phyloP scores from a whole-genome alignment of 2,797 vertebrate species.

The Microhierax caerulescens region DNA sequence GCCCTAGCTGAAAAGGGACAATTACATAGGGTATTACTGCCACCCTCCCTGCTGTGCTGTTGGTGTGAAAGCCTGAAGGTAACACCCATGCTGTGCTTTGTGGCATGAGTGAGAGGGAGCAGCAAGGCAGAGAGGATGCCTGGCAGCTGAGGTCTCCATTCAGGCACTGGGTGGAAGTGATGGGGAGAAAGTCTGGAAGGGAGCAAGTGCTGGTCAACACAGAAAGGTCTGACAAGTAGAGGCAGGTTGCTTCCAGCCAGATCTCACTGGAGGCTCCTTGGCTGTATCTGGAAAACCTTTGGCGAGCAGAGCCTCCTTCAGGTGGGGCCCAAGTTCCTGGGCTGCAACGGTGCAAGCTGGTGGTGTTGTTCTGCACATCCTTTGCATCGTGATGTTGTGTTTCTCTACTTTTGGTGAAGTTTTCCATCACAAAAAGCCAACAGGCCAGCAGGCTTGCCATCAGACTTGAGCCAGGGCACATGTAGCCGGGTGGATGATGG shows the following conservation, averaged over 20 bases:
- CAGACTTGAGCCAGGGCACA: not conserved
- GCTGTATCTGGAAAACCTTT: not conserved
- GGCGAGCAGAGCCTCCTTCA: not conserved
- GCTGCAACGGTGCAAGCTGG: not conserved
- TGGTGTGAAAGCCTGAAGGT: not conserved
- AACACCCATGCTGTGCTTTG: not conserved
- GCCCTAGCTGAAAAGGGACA: not conserved
- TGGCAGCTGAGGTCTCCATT: not conserved
- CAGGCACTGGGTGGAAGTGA: not conserved
- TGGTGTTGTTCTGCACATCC: not conserved
- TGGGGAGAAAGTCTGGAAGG: not conserved
- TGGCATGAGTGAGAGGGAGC: not conserved
- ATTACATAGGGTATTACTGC: fast-evolving
- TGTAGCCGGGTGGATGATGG: not conserved
- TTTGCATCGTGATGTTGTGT: fast-evolving
- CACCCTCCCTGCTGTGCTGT: not conserved
- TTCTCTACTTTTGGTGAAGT: not conserved
- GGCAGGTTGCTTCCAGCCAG: not conserved
- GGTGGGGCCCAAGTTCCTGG: too few species aligned
- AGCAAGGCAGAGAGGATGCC: not conserved
- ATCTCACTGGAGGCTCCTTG: not conserved
- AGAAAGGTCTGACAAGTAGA: not conserved
- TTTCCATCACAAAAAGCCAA: not conserved
- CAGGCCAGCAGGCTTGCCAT: not conserved
- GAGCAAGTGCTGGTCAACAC: not conserved